phyloP scores from a whole-genome alignment of 2,888 invertebrate species.

The Dugesia japonica region DNA sequence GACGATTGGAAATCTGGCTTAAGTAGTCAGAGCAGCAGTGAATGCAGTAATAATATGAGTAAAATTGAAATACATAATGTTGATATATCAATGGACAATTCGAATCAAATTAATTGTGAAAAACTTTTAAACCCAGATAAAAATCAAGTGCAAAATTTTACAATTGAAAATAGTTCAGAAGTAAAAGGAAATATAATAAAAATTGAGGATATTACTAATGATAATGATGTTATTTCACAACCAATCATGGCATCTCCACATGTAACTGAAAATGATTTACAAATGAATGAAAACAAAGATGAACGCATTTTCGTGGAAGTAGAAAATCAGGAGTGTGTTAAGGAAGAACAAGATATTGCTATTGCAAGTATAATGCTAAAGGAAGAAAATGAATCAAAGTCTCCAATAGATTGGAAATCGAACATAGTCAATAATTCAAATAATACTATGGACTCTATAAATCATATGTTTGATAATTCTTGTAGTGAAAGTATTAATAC shows the following conservation, averaged over 20 bases:
- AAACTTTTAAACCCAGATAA: neutral
- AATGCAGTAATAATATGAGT: neutral
- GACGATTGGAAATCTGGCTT: slow-evolving; percentile 6
- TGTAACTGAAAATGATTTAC: neutral
- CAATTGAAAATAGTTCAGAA: neutral
- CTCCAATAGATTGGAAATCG: neutral
- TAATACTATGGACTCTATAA: neutral
- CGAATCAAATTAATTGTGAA: slow-evolving; percentile 7
- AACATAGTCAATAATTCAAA: neutral
- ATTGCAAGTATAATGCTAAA: slow-evolving; percentile 5
- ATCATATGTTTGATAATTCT: neutral
- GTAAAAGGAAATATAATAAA: neutral
- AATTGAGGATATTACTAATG: neutral
- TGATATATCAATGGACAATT: neutral
- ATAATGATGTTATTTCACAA: neutral
- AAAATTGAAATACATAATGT: slow-evolving; percentile 25
- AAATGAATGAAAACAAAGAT: neutral
- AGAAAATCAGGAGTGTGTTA: slow-evolving; percentile 9
- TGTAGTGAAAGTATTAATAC: neutral
- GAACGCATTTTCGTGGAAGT: neutral
- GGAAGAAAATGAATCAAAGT: neutral
- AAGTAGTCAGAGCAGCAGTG: neutral
- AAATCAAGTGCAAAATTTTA: neutral
- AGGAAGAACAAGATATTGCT: slow-evolving; percentile 14
- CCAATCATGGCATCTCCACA: neutral